A percentile compares a stretch with the other conserved stretches of the same genome.
Evolutionary conservation across 2,113 vertebrate species (phyloP).

Genomic region (Lethenteron reissneri): DNA sequence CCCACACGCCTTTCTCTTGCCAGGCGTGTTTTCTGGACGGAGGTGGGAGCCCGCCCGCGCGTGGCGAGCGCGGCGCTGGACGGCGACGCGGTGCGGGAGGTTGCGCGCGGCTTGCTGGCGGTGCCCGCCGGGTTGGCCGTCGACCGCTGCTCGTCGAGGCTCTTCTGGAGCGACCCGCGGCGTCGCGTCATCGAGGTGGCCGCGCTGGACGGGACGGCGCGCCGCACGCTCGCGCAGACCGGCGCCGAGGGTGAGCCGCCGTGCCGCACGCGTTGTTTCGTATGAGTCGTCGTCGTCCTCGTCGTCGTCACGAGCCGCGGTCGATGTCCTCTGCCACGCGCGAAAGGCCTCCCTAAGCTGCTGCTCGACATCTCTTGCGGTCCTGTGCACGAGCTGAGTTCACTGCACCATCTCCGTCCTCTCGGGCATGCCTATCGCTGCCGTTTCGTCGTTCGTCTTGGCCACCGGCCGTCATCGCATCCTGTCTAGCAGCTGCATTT

Average conservation of each 20-base stretch:
- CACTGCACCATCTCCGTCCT: too few relatives aligned
- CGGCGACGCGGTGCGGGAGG: not conserved
- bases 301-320: too few relatives aligned
- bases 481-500: too few relatives aligned
- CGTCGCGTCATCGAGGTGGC: constrained; percentile 3
- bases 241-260: not conserved
- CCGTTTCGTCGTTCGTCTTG: too few relatives aligned
- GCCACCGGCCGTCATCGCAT: too few relatives aligned
- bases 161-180: not conserved
- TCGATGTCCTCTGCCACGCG: too few relatives aligned
- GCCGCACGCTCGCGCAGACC: not conserved
- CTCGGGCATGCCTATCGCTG: too few relatives aligned
- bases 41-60: not conserved
- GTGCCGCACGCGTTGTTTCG: too few relatives aligned
- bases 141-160: not conserved
- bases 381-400: too few relatives aligned
- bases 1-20: not conserved
- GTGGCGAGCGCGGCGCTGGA: not conserved
- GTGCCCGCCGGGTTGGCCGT: not conserved
- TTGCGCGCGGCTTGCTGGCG: not conserved
- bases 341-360: too few relatives aligned
- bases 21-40: constrained; percentile 3
- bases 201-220: not conserved
- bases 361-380: too few relatives aligned
- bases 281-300: too few relatives aligned